Evolutionary conservation across 1,140 invertebrate genomes (phyloP).

Genomic region (Brachionus koreanus): DNA sequence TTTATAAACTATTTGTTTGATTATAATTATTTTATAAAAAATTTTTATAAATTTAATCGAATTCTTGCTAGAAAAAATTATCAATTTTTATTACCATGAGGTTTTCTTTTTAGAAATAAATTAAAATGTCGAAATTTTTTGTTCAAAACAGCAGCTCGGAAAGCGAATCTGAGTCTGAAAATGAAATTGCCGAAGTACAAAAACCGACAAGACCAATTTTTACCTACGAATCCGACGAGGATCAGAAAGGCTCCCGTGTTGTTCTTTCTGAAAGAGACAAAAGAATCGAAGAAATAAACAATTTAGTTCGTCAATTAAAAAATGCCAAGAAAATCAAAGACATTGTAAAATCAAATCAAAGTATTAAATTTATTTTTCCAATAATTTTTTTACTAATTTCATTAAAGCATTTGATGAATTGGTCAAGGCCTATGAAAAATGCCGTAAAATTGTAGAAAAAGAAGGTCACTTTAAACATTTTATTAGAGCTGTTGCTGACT

Average conservation of each 20-base stretch:
- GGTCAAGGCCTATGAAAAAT: conserved; percentile 26
- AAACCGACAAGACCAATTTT: conserved; percentile 1
- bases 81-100: neutral
- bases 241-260: neutral
- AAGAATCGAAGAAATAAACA: conserved; percentile 40
- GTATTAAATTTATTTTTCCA: neutral
- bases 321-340: conserved; percentile 42
- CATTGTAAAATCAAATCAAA: conserved; percentile 27
- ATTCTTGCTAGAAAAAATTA: neutral
- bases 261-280: conserved; percentile 37
- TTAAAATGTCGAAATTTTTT: conserved; percentile 41
- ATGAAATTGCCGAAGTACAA: conserved; percentile 24
- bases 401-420: conserved; percentile 22
- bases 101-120: neutral
- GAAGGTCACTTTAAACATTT: conserved; percentile 32
- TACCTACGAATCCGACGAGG: conserved; percentile 9
- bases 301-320: conserved; percentile 35
- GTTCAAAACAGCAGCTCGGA: conserved; percentile 40
- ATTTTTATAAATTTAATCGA: neutral
- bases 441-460: conserved; percentile 38
- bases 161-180: conserved; percentile 42
- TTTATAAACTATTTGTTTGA: neutral
- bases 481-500: conserved; percentile 1
- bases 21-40: neutral
- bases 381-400: neutral